Base-by-base conservation (phyloP, 1,140 invertebrate genomes). In the Drosophila pseudoobscura region DNA sequence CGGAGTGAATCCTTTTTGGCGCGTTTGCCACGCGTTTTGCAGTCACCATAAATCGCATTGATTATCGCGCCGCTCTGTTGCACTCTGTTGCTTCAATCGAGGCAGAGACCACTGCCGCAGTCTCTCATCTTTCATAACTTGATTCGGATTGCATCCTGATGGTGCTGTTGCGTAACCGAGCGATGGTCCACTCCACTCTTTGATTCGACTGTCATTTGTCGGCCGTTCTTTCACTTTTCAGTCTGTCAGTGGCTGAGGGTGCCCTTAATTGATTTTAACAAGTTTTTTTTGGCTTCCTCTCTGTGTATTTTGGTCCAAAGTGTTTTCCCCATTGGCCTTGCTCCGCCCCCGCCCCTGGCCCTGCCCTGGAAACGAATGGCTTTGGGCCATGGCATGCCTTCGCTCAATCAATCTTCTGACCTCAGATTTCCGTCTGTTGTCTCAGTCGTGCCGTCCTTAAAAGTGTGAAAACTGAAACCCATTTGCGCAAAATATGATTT, bases 191-290 rank as follows among this genome's bases (percentile, higher is more conserved):
- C 31, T 31, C 24, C 7, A n/a, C 46, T 53, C 26, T 61, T 58
- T 17, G 15, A 9, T 50, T 75, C 58, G 54, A 46, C 77, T 75
- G 77, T 80, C 80, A 73, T 63, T 83, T 68, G 55, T 49, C 55
- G 51, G 51, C 13, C 55, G 64, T 85, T 87, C 82, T 80, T 85
- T 68, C 61, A 82, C 78, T 88, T 82, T 82, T 39, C 13, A 43
- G 26, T 43, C 15, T 54, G 35, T 9, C 41, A 26, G 17, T 43
- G 43, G 45, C 20, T 35, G 35, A 39, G 6, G 61, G 20, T 70
- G 75, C 41, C 74, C 78, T 75, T 88, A 87, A 87, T 87, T 87
- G 78, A 87, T 72, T 83, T 87, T 53, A 79, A 88, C 63, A 82
- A 68, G 54, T 69, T 73, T 77, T 45, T 45, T 78, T 69, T 52